Conservation (phyloP, 2,888 invertebrate genomes). For the Platycheirus albimanus region DNA sequence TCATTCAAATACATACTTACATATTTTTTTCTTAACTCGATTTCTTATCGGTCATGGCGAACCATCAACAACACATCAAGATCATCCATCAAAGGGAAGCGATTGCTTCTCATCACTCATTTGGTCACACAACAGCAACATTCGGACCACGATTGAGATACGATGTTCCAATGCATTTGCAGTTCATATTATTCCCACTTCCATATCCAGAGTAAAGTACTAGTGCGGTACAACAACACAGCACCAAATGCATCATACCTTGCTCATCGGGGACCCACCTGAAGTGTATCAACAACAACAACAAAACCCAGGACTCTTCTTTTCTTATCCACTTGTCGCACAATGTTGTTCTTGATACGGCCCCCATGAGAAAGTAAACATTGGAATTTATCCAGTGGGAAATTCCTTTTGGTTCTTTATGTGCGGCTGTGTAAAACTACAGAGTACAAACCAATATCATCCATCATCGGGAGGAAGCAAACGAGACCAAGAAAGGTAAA, state of each 20-base stretch:
- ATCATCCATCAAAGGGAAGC: constrained; percentile 71
- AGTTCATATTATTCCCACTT: constrained; percentile 40
- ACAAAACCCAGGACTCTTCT: constrained; percentile 62
- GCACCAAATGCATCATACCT: constrained; percentile 20
- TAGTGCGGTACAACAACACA: background rate
- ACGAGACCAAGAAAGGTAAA: constrained; percentile 58
- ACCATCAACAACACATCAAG: constrained; percentile 60
- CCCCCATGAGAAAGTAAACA: constrained; percentile 74
- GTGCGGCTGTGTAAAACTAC: constrained; percentile 21
- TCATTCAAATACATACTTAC: constrained; percentile 39
- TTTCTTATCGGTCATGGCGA: constrained; percentile 49
- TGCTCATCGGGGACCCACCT: constrained; percentile 49
- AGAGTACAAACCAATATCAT: constrained; percentile 51
- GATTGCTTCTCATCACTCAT: constrained; percentile 72
- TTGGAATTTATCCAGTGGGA: constrained; percentile 71
- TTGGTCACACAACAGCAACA: constrained; percentile 50
- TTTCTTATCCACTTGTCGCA: constrained; percentile 74
- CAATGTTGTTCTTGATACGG: constrained; percentile 73
- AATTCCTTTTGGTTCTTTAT: constrained; percentile 52
- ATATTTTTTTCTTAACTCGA: constrained; percentile 46
- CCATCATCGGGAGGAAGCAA: constrained; percentile 56
- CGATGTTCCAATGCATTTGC: constrained; percentile 19
- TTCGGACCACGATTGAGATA: constrained; percentile 4
- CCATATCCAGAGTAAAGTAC: background rate
- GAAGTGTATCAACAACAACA: constrained; percentile 65